Percentiles rank a stretch among this genome's conserved stretches.
Conservation (phyloP, 2,797 vertebrate species). For the Mareca penelope region DNA sequence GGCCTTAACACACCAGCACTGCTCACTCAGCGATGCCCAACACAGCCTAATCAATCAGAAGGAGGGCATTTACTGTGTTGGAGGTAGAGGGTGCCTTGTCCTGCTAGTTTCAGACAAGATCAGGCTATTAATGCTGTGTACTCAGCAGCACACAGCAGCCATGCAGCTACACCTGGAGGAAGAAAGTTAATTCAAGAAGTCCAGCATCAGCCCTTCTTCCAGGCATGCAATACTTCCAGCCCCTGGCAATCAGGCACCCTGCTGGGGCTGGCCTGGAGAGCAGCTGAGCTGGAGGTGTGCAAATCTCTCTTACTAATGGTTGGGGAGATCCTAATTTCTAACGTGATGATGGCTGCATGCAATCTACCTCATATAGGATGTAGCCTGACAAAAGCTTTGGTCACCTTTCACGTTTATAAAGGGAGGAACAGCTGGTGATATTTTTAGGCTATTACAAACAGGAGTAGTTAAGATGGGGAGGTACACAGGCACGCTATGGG, state of each 20-base stretch:
- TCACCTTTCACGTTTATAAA: background rate
- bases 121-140: fast-evolving
- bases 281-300: background rate
- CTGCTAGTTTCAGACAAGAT: background rate
- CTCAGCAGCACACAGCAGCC: background rate
- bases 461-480: fast-evolving
- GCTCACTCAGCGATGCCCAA: fast-evolving
- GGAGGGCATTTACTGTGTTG: fast-evolving
- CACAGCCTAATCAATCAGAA: fast-evolving
- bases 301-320: background rate
- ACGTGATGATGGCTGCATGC: background rate
- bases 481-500: fast-evolving
- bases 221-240: background rate
- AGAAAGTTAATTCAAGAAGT: background rate
- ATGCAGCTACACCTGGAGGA: background rate
- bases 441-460: fast-evolving
- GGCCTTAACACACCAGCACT: background rate
- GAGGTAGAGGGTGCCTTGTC: background rate
- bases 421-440: background rate
- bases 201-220: background rate
- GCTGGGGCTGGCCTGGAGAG: background rate
- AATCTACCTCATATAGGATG: background rate
- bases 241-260: background rate
- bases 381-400: background rate
- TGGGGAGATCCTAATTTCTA: background rate